A percentile compares a stretch with the other conserved stretches of the same genome.
phyloP scores from a whole-genome alignment of 2,113 vertebrate species.

The Mus pahari region DNA sequence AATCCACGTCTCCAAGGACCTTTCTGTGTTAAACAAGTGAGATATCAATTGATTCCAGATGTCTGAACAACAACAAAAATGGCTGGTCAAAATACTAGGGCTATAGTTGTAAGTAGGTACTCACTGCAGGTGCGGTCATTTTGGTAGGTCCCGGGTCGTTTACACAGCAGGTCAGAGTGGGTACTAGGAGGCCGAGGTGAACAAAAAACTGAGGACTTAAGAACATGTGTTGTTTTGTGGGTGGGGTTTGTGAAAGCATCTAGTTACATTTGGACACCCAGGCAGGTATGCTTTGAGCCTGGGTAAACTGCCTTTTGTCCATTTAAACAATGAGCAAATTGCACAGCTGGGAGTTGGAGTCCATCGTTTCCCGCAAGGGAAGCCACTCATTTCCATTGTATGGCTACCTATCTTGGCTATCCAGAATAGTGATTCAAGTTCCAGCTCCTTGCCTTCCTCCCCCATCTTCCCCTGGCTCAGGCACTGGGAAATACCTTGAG shows the following conservation, averaged over 20 bases:
- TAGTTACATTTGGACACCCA: constrained; percentile 87
- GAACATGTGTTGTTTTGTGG: constrained; percentile 84
- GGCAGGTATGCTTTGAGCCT: constrained; percentile 84
- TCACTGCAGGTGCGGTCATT: constrained; percentile 84
- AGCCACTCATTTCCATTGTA: constrained; percentile 76
- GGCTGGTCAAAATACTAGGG: constrained; percentile 64
- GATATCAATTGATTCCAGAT: constrained; percentile 80
- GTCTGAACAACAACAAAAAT: constrained; percentile 66
- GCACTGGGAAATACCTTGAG: constrained; percentile 64
- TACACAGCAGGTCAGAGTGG: constrained; percentile 81
- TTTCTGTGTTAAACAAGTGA: constrained; percentile 80
- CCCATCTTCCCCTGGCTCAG: constrained; percentile 16
- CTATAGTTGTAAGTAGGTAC: constrained; percentile 83
- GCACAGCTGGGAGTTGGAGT: constrained; percentile 84
- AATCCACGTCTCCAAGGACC: constrained; percentile 65
- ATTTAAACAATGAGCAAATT: constrained; percentile 85
- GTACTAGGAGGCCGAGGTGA: constrained; percentile 80
- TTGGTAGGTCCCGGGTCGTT: constrained; percentile 81
- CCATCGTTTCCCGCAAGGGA: constrained; percentile 48
- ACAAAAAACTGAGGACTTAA: constrained; percentile 85
- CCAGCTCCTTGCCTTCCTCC: constrained; percentile 19
- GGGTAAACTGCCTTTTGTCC: constrained; percentile 85
- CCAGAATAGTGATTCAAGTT: constrained; percentile 59
- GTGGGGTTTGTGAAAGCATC: constrained; percentile 88
- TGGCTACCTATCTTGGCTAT: constrained; percentile 58